Evolutionary conservation across 2,888 invertebrate species (phyloP), one percentile per base, ranked within the genome.

Genomic region (Noctuana brunneofusca): DNA sequence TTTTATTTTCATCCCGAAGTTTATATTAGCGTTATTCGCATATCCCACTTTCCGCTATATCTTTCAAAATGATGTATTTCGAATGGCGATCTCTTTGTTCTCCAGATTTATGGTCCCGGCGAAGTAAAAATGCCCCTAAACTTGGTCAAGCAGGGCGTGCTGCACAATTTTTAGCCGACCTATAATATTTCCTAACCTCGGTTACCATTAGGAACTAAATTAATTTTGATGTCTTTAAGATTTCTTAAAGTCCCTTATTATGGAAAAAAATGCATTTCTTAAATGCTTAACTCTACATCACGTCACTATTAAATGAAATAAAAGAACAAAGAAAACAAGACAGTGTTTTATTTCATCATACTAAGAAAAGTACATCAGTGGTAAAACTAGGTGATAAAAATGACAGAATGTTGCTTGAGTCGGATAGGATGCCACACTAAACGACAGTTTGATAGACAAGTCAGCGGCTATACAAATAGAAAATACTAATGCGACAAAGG

Each of bases 1-100:
- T 43, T 63, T 55, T 62, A 62, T 41, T 38, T 55, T 16, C 27
- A 49, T 43, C 56, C 41, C 43, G 56, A 63, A 56, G 50, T 56
- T 55, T 63, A 56, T 63, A 56, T 56, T 41, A 56, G 22, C 56
- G 62, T 27, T 56, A 50, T 50, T 38, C 50, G 22, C 41, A 56
- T 41, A 30, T 22, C 41, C 56, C 62, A 56, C 56, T 56, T n/a
- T 56, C 56, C 56, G 56, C 56, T 43, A 56, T 56, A 56, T 56
- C 56, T 63, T 41, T 56, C 43, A 48, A 56, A 50, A 63, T 63
- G 62, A 63, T 63, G 56, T 63, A 63, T 63, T 63, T 63, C 62
- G 56, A 63, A 56, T 63, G 62, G 62, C 49, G 38, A 38, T 49
- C 56, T 30, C 62, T 63, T 63, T 63, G 62, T 63, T 63, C 62